Evolutionary conservation across 2,888 invertebrate genomes (phyloP), one percentile per base, ranked within the genome.

Genomic region (Aleiodes leptofemur): DNA sequence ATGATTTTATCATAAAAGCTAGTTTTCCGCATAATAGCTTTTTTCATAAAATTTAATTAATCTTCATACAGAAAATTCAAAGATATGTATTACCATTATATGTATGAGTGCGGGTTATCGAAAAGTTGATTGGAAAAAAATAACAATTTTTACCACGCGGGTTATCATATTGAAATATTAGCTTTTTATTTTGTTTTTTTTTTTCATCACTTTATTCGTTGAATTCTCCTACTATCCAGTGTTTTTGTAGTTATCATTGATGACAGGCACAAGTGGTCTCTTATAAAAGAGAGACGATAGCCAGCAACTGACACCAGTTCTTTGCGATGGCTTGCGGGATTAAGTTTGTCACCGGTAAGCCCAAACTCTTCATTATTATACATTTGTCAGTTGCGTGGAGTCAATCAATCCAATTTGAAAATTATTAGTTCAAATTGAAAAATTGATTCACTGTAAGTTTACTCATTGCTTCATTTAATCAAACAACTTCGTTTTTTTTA

Each of bases 211-310:
- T 16, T 51, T 53, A 38, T 53, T 11, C 14, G 29, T 48, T 11
- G 51, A 78, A 77, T 43, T 43, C 43, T 43, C 43, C 43, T 43
- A 43, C 43, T 43, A 43, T 43, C 43, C 43, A 43, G 43, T 43
- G 11, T 43, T 43, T 43, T 43, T 43, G 43, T 43, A 43, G 43
- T 43, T 43, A 43, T 43, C 43, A 43, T 43, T 9, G 43, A 43
- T 43, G 43, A 9, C 43, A 43, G 43, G 3, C 9, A 43, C 70
- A 77, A 81, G 83, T 80, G 78, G 80, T 79, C 23, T 31, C 79
- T 83, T 87, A 88, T 88, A 88, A 86, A 88, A 87, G 83, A 83
- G 76, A 77, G 80, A 80, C 77, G 61, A 73, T 70, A 29, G 23
- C 76, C 73, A 56, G 53, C 38, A 66, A 68, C 72, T 69, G 72